Evolutionary conservation across 2,888 invertebrate species (phyloP), one percentile per base, ranked within the genome.

Genomic region (Eucera pruinosa): DNA sequence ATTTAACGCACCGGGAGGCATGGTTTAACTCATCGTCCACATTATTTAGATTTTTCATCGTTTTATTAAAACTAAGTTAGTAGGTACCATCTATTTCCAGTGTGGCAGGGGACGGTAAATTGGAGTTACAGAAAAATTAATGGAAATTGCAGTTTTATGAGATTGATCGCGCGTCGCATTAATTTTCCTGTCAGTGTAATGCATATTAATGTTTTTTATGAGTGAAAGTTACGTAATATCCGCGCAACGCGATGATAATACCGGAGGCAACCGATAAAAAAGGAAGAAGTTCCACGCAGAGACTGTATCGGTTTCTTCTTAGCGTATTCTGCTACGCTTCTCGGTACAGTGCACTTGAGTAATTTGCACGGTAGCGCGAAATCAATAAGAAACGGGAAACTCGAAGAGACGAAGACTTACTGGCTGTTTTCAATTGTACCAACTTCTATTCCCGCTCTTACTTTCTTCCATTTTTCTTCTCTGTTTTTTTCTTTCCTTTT

Each of bases 301-400:
- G 39, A 47, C 23, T 60, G 72, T 72, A 61, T 72, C 45, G 58
- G 72, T 65, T 72, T 66, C 50, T 72, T 69, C 72, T 75, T 61
- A 62, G 33, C 47, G 54, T 66, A 58, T 60, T 61, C 65, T 23
- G 48, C 45, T 48, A 36, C 66, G 54, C 9, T 66, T 66, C 41
- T 55, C 75, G 64, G 60, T 47, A 66, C 60, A 48, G 52, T 55
- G 64, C 65, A 48, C 75, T 72, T 41, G 43, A 67, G 67, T 62
- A 73, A 76, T 76, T 76, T 76, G 76, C 68, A 58, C 57, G 67
- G 45, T 43, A 62, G 61, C 57, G 45, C 66, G 74, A 76, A 74
- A 76, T 76, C 66, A 74, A 76, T 73, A 76, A 74, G 67, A 74
- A 70, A 62, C 36, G 45, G 66, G 73, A 74, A 76, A 61, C 55